A percentile compares a stretch with the other conserved stretches of the same genome.
Conservation (phyloP, 35 echinoderm and acorn worm species). For the Ophioderma brevispina region DNA sequence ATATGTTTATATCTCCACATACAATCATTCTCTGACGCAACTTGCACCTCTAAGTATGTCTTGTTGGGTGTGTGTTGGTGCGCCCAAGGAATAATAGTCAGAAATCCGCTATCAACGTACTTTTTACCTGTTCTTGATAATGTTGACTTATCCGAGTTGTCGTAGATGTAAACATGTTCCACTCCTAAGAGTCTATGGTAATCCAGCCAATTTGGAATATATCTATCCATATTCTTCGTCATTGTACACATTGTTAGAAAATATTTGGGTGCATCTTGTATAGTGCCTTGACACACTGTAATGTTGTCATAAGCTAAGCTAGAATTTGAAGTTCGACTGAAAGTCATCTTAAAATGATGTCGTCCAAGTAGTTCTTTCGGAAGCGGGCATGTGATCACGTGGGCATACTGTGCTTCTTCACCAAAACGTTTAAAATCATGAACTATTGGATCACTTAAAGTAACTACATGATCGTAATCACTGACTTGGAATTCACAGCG, state of each 20-base stretch:
- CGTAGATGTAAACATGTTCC: slow-evolving; percentile 72
- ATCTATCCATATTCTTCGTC: slow-evolving; percentile 61
- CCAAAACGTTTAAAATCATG: slow-evolving; percentile 55
- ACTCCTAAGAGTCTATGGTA: slow-evolving; percentile 73
- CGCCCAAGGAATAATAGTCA: slow-evolving; percentile 86
- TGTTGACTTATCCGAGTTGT: slow-evolving; percentile 33
- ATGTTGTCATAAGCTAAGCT: slow-evolving; percentile 15
- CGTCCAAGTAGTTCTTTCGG: slow-evolving; percentile 18
- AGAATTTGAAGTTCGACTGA: slow-evolving; percentile 32
- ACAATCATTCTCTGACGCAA: slow-evolving; percentile 92
- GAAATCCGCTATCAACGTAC: slow-evolving; percentile 38
- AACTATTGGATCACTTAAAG: slow-evolving; percentile 65
- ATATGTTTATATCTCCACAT: slow-evolving; percentile 79
- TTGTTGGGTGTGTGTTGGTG: slow-evolving; percentile 61
- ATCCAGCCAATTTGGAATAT: slow-evolving; percentile 62
- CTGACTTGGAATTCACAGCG: slow-evolving; percentile 54
- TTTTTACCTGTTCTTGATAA: not conserved
- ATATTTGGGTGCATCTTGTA: not conserved
- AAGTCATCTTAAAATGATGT: slow-evolving; percentile 44
- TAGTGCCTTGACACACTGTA: slow-evolving; percentile 16
- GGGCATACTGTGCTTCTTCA: slow-evolving; percentile 32
- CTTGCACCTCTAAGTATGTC: slow-evolving; percentile 90
- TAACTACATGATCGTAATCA: not conserved
- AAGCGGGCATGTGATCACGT: slow-evolving; percentile 71
- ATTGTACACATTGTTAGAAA: slow-evolving; percentile 74